phyloP scores from a whole-genome alignment of 2,888 invertebrate species.

The Drosophila antonietae region DNA sequence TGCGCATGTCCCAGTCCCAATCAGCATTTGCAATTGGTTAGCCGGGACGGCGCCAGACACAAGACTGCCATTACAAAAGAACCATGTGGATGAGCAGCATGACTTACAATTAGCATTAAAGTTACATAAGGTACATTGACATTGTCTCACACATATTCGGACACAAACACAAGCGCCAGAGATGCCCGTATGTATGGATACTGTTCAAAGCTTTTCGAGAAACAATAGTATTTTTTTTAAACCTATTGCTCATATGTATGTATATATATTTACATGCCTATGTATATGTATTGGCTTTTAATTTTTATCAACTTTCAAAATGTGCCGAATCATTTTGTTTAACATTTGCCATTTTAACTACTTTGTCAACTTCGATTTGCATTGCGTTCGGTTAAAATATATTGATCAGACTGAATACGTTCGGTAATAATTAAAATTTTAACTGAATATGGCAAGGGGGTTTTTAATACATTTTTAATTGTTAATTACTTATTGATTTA shows the following conservation, averaged over 20 bases:
- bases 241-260: constrained; percentile 44
- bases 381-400: constrained; percentile 20
- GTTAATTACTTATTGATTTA: constrained; percentile 30
- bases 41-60: constrained; percentile 48
- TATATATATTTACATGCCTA: constrained; percentile 44
- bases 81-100: constrained; percentile 75
- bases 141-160: constrained; percentile 61
- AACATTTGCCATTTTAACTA: constrained; percentile 51
- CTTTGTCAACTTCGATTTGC: constrained; percentile 18
- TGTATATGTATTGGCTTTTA: constrained; percentile 47
- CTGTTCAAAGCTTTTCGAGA: constrained; percentile 51
- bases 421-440: constrained; percentile 25
- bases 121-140: constrained; percentile 73
- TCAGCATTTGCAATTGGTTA: constrained; percentile 34
- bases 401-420: constrained; percentile 8
- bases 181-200: constrained; percentile 37
- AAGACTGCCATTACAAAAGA: constrained; percentile 74
- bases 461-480: constrained; percentile 35
- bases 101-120: constrained; percentile 79
- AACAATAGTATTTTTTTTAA: constrained; percentile 49
- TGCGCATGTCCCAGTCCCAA: constrained; percentile 56
- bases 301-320: constrained; percentile 36
- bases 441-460: constrained; percentile 28
- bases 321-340: constrained; percentile 28
- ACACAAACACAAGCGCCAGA: constrained; percentile 44